Base-by-base conservation (phyloP, 2,888 invertebrate species). In the Thecophora atra region DNA sequence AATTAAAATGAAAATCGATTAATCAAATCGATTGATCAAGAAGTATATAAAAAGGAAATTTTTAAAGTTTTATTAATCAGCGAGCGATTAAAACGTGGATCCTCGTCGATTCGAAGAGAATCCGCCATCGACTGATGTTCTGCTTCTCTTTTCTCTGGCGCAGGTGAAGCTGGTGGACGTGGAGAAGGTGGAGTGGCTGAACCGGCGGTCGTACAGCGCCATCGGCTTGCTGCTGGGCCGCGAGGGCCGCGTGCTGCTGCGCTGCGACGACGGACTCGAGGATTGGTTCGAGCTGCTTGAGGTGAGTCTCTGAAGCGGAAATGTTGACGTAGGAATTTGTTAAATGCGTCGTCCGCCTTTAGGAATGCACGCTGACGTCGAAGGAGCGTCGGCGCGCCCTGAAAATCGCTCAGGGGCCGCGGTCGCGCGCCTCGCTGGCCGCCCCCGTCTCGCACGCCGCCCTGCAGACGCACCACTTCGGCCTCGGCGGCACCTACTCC, bases 241-340 rank as follows among this genome's bases (percentile, higher is more conserved):
- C 73, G 89, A 89, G 76, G 87, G 89, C 73, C 83, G 86, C 28
- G 84, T 86, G 66, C 79, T 86, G 47, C 78, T 86, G 75, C 86
- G 86, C 70, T 85, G 83, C 72, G 86, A 86, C 66, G 89, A 90
- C 75, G 90, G 90, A 65, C 85, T 91, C 58, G 90, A 91, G 83
- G 90, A 91, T 82, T 91, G 91, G 90, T 90, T 90, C 81, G 90
- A 91, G 82, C 84, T 90, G 74, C 84, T 91, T 65, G 90, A 91
- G 86, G 89, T 88, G 79, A 82, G 82, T 81, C 64, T 37, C 28
- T 24, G 58, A 26, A 26, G 26, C 11, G 13, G 56, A 19, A 13
- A 21, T 3, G 28, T 1, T 15, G 28, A 5, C 5, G 5, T n/a
- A 7, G 1, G 21, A 54, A 15, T n/a, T 8, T 54, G 37, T 8